phyloP scores from a whole-genome alignment of 2,797 vertebrate genomes.

The Myotis daubentonii region DNA sequence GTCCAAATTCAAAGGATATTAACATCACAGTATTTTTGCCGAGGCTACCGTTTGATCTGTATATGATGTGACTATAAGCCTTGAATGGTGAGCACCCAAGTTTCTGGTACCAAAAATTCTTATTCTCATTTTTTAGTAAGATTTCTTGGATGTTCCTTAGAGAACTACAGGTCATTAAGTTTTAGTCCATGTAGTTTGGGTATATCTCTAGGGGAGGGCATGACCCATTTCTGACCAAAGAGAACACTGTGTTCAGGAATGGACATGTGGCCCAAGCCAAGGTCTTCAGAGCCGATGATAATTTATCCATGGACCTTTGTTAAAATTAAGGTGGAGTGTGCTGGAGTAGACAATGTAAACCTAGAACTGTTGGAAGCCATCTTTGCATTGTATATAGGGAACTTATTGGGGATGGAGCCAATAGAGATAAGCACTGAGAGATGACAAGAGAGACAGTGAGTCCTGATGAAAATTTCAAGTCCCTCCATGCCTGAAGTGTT shows the following conservation, averaged over 20 bases:
- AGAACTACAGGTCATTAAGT: not conserved
- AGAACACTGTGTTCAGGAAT: not conserved
- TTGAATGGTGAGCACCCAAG: not conserved
- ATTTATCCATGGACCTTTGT: not conserved
- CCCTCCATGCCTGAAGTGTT: not conserved
- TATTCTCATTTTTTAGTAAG: not conserved
- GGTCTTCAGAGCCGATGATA: not conserved
- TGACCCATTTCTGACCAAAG: not conserved
- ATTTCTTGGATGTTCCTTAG: not conserved
- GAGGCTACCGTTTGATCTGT: constrained; percentile 9
- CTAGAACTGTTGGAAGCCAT: not conserved
- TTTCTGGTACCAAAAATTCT: not conserved
- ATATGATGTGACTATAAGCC: not conserved
- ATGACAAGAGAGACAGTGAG: not conserved
- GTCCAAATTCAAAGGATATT: not conserved
- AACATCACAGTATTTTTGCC: not conserved
- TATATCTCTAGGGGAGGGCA: not conserved
- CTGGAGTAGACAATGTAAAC: not conserved
- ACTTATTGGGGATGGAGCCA: not conserved
- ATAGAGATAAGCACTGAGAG: not conserved
- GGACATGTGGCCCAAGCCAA: not conserved
- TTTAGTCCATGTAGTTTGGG: not conserved
- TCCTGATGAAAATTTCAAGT: not conserved
- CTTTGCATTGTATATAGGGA: not conserved
- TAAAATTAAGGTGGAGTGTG: not conserved